Conservation (phyloP, 2,113 vertebrate genomes). For the Harpagus bidentatus region DNA sequence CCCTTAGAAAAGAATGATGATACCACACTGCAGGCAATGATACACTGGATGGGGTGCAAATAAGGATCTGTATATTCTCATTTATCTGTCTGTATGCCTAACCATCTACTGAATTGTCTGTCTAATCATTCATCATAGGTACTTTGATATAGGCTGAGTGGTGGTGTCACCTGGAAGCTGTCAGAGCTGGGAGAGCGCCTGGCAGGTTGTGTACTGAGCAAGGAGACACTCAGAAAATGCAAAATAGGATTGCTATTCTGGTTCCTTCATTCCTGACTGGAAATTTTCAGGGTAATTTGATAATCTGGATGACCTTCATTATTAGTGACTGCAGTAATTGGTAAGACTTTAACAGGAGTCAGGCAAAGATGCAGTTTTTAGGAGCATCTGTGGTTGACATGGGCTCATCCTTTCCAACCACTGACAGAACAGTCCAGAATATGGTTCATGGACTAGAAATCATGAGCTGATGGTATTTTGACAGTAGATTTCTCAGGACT, state of each 20-base stretch:
- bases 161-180: not conserved
- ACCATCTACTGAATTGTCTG: not conserved
- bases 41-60: not conserved
- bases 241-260: not conserved
- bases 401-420: not conserved
- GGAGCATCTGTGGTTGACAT: not conserved
- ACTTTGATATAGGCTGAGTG: not conserved
- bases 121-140: not conserved
- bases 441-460: not conserved
- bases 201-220: not conserved
- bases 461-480: not conserved
- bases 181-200: not conserved
- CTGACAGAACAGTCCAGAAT: not conserved
- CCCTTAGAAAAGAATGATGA: not conserved
- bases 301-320: not conserved
- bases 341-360: not conserved
- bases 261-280: not conserved
- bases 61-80: not conserved
- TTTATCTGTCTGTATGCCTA: not conserved
- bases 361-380: not conserved
- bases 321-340: not conserved
- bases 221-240: not conserved
- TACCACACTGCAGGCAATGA: not conserved
- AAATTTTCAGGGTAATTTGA: not conserved
- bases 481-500: not conserved